Percentiles rank a stretch among this genome's conserved stretches.
Conservation (phyloP, 2,888 invertebrate species). For the Nineta flava region DNA sequence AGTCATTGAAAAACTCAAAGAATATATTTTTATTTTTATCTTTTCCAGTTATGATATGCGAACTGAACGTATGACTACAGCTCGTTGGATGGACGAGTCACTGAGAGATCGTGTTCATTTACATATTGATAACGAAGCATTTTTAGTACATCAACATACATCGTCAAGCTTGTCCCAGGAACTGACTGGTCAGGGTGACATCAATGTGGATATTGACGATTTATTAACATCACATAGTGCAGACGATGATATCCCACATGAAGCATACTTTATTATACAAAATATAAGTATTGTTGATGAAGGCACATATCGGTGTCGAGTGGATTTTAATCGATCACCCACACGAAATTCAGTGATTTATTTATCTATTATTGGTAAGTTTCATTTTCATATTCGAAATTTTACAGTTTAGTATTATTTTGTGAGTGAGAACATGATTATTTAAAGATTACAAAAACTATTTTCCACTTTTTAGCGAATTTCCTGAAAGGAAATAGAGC, state of each 20-base stretch:
- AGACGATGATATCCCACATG: not conserved
- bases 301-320: slow-evolving; percentile 1
- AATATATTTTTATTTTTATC: no score
- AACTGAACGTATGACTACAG: not conserved
- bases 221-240: not conserved
- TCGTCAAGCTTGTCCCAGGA: not conserved
- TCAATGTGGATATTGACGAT: not conserved
- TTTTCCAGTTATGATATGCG: not conserved
- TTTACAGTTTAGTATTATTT: no score
- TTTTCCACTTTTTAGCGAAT: no score
- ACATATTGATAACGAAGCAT: not conserved
- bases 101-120: slow-evolving; percentile 1
- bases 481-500: no score
- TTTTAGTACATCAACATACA: not conserved
- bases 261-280: slow-evolving; percentile 1
- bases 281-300: slow-evolving; percentile 1
- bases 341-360: not conserved
- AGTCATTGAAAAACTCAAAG: no score
- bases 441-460: no score
- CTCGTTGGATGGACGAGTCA: not conserved
- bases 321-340: slow-evolving; percentile 2
- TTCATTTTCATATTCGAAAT: no score
- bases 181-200: not conserved
- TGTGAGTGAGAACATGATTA: no score
- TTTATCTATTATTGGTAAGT: not conserved